Base-by-base conservation (phyloP, 2,113 vertebrate genomes). In the Rhinolophus ferrumequinum region DNA sequence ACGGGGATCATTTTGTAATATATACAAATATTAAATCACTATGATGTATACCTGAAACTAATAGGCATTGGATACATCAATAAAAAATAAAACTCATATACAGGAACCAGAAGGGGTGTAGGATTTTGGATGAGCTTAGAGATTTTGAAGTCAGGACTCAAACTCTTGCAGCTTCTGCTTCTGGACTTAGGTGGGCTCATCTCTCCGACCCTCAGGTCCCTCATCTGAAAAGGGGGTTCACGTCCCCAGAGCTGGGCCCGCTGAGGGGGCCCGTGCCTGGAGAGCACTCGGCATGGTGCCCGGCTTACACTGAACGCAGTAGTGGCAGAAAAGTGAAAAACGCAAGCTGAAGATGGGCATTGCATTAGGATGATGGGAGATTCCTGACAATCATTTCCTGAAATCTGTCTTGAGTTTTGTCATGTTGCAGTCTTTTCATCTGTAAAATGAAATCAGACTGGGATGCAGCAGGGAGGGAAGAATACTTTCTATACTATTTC, bases 241-340 rank as follows among this genome's bases (percentile, higher is more conserved):
- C 1, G 3, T 44, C 47, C 6, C 56, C 64, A 35, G 52, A 33
- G 1, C 19, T 8, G 24, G 10, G 7, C n/a, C 67, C n/a, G 16
- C n/a, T 8, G 8, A 11, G 19, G 54, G 44, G 41, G n/a, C 30
- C 33, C 21, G 0, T 21, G 15, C 54, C n/a, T 41, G 26, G 24
- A 58, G 4, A 13, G 26, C 11, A 0, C 24, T 0, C 28, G 2
- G 3, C 3, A 0, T 0, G 16, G 41, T 4, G 15, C 19, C 35
- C 24, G 4, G 56, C 13, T 6, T 6, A 12, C n/a, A 0, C 0
- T 2, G 30, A 21, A 19, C 56, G 7, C 58, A 13, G 26, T 26
- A 18, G 38, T 3, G 28, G 9, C 3, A 41, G 60, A 10, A 26
- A 54, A 35, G 33, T 7, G 35, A 66, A 58, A 38, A 58, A 24